A percentile compares a stretch with the other conserved stretches of the same genome.
phyloP scores from a whole-genome alignment of 2,888 invertebrate species.

The Ethmia dodecea region DNA sequence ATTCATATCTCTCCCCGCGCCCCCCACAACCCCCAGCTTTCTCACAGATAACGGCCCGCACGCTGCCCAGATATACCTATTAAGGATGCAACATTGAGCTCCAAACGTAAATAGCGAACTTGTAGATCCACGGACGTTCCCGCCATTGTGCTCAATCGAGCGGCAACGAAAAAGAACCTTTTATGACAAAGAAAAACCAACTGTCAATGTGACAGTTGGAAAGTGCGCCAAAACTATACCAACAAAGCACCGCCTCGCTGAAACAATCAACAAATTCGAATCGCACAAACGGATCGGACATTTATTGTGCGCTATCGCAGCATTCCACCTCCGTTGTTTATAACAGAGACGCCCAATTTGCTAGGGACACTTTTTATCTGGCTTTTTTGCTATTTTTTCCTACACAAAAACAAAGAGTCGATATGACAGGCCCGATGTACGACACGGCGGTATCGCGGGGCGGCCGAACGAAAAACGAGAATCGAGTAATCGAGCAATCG shows the following conservation, averaged over 20 bases:
- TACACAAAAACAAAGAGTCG: conserved; percentile 63
- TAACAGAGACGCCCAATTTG: conserved; percentile 75
- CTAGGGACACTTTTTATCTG: conserved; percentile 69
- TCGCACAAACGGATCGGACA: conserved; percentile 66
- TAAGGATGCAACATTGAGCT: conserved; percentile 48
- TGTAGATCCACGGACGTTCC: conserved; percentile 28
- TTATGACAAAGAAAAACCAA: conserved; percentile 15
- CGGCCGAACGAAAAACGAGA: conserved; percentile 64
- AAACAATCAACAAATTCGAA: conserved; percentile 71
- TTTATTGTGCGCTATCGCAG: conserved; percentile 73
- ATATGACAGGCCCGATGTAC: conserved; percentile 69
- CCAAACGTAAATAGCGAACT: conserved; percentile 41
- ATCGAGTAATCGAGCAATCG: conserved; percentile 68
- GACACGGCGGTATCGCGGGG: conserved; percentile 46
- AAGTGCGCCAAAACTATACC: conserved; percentile 64
- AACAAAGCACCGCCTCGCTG: conserved; percentile 52
- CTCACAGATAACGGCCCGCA: conserved; percentile 55
- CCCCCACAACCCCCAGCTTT: conserved; percentile 38
- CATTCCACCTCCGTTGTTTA: conserved; percentile 74
- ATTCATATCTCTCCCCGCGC: conserved; percentile 66
- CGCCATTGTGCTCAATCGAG: conserved; percentile 23
- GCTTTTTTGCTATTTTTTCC: conserved; percentile 55
- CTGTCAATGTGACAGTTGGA: conserved; percentile 52
- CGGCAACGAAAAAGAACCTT: conserved; percentile 31
- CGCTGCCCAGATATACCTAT: conserved; percentile 56